Percentiles rank a stretch among this genome's conserved stretches.
Conservation (phyloP, 2,797 vertebrate genomes). For the Mus minutoides region DNA sequence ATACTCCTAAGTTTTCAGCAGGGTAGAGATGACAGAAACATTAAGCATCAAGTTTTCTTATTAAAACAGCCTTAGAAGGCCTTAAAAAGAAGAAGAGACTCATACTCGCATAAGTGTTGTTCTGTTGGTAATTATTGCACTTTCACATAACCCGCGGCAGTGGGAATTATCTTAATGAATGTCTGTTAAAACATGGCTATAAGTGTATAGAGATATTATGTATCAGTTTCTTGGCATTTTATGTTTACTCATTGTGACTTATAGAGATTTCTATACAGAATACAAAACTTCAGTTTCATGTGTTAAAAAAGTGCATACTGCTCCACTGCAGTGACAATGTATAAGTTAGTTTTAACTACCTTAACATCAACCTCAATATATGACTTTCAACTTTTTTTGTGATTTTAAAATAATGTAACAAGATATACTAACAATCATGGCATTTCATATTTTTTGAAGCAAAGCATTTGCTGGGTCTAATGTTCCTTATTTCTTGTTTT, state of each 20-base stretch:
- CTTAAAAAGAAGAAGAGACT: slow-evolving; percentile 1
- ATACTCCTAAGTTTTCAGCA: neutral
- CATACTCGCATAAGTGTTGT: neutral
- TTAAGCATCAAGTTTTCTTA: neutral
- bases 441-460: slow-evolving; percentile 19
- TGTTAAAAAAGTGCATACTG: neutral
- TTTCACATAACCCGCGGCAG: slow-evolving; percentile 4
- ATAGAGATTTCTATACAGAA: neutral
- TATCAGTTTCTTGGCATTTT: neutral
- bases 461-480: neutral
- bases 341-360: neutral
- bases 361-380: neutral
- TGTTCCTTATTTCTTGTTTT: neutral
- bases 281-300: neutral
- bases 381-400: neutral
- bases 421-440: neutral
- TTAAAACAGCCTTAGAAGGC: neutral
- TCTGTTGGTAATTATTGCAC: neutral
- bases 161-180: slow-evolving; percentile 34
- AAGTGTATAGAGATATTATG: neutral
- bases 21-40: slow-evolving; percentile 1
- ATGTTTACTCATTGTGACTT: neutral
- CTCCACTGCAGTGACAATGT: neutral
- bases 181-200: neutral
- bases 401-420: slow-evolving; percentile 47